Base-by-base conservation (phyloP, 1,140 invertebrate genomes). In the Muscidifurax raptorellus region DNA sequence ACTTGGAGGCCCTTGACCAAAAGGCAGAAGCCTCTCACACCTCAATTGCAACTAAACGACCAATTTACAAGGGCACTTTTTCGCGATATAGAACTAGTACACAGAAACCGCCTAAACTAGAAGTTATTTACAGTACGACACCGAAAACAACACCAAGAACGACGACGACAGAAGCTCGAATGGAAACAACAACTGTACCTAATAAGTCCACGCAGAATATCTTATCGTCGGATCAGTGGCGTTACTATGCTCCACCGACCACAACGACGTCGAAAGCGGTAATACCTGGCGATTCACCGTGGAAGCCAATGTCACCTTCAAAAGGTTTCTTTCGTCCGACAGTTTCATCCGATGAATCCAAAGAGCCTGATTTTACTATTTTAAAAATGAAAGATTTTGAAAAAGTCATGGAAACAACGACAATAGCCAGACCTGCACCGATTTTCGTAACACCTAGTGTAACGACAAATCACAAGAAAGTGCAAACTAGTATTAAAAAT, bases 371-470 rank as follows among this genome's bases (percentile, higher is more conserved):
- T 64, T 36, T 87, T 9, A 13, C 67, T 25, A 18, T 7, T 32
- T 40, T 76, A 28, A 59, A 82, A 28, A 40, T 27, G 47, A 72
- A 82, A 40, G 44, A 82, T 76, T 82, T 76, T 64, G 9, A 82
- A n/a, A 82, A 77, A 52, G 22, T 83, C 10, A 77, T 30, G 47
- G 27, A 78, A 69, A 66, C 27, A 15, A 67, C 27, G n/a, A 36
- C 30, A 0, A 30, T 82, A 0, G 84, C 89, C 7, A 86, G 77
- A 40, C 86, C 88, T 22, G 28, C 84, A 13, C 80, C 90, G 12
- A 77, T 92, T 7, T 93, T 90, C 22, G 92, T 93, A 0, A 93
- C 92, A 1, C 91, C 92, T 0, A 84, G 75, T 89, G 87, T 75
- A 40, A 22, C n/a, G 27, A 78, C 67, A 32, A 78, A 76, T 64